Evolutionary conservation across 64 coral and sea anemone genomes (phyloP).

Genomic region (Platygyra sinensis): DNA sequence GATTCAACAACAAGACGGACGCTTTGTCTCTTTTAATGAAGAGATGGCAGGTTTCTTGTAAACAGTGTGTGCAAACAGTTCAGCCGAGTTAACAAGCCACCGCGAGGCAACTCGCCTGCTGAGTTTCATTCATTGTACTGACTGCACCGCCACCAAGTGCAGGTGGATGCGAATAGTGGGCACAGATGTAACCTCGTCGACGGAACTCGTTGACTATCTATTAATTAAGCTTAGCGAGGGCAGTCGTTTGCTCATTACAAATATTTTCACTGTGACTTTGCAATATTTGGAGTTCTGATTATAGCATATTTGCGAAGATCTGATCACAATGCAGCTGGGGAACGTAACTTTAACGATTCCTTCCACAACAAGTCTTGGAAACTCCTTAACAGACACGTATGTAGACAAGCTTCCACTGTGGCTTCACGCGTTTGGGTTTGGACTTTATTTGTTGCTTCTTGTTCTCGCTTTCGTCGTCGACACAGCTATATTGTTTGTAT

Average conservation of each 20-base stretch:
- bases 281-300: not conserved
- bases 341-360: not conserved
- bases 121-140: too few relatives aligned
- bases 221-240: not conserved
- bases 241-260: not conserved
- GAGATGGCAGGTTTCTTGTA: too few relatives aligned
- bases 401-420: conserved; percentile 18
- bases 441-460: conserved; percentile 24
- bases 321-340: not conserved
- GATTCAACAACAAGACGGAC: too few relatives aligned
- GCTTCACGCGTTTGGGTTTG: conserved; percentile 2
- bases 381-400: not conserved
- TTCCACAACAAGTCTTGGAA: conserved; percentile 5
- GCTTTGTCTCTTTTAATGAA: too few relatives aligned
- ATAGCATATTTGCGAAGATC: not conserved
- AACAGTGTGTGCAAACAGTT: too few relatives aligned
- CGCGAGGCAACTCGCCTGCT: too few relatives aligned
- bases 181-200: too few relatives aligned
- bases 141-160: too few relatives aligned
- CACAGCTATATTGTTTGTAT: conserved; percentile 41
- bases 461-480: conserved; percentile 36
- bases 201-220: not conserved
- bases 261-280: not conserved
- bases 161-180: too few relatives aligned
- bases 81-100: too few relatives aligned